A percentile compares a stretch with the other conserved stretches of the same genome.
Evolutionary conservation across 2,797 vertebrate genomes (phyloP).

Genomic region (Acrocephalus scirpaceus): DNA sequence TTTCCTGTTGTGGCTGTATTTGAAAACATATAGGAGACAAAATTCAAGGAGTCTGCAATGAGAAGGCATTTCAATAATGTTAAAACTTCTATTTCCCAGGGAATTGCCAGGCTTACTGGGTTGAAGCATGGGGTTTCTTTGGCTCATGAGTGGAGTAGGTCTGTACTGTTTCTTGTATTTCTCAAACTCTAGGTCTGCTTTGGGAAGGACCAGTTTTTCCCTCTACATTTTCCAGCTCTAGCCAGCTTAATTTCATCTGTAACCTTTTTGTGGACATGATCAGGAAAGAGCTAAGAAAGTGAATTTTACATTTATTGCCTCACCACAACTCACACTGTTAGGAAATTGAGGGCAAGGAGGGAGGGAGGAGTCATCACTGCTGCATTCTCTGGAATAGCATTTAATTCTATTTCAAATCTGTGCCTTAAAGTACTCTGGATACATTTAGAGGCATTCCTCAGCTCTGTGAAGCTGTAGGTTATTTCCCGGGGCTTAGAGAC

Average conservation of each 20-base stretch:
- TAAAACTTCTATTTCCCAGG: not conserved
- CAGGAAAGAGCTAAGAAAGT: not conserved
- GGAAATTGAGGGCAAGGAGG: not conserved
- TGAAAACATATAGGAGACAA: not conserved
- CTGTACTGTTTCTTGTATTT: not conserved
- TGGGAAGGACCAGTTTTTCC: not conserved
- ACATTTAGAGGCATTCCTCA: not conserved
- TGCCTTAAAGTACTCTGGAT: not conserved
- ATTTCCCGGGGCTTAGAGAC: not conserved
- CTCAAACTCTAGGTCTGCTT: not conserved
- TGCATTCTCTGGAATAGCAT: not conserved
- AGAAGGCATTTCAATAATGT: not conserved
- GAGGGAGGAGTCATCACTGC: not conserved
- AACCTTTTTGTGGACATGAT: not conserved
- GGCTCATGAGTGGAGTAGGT: not conserved
- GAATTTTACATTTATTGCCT: not conserved
- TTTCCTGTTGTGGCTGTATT: not conserved
- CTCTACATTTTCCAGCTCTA: not conserved
- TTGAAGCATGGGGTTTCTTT: accelerated
- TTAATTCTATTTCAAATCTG: not conserved
- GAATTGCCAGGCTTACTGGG: not conserved
- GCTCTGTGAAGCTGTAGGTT: not conserved
- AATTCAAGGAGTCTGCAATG: not conserved
- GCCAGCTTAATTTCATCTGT: not conserved
- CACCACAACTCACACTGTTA: not conserved